phyloP scores from a whole-genome alignment of 2,113 vertebrate species.

The Rhipidura dahli region DNA sequence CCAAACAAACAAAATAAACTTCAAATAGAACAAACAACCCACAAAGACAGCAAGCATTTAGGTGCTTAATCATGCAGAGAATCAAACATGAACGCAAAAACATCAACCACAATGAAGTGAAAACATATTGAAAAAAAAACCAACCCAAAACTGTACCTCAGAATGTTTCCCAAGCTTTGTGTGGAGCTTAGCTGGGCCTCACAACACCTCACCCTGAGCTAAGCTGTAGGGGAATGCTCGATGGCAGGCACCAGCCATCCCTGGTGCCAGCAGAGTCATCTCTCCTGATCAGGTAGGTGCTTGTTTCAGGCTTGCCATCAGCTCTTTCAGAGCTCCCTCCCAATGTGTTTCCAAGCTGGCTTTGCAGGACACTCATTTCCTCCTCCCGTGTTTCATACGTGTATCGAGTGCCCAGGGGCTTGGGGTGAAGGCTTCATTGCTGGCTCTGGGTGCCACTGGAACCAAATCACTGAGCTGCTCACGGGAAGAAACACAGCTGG shows the following conservation, averaged over 20 bases:
- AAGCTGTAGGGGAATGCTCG: neutral
- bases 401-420: neutral
- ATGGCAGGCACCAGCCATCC: neutral
- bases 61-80: neutral
- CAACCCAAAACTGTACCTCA: neutral
- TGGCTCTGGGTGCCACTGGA: neutral
- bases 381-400: neutral
- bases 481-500: neutral
- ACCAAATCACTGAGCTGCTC: neutral
- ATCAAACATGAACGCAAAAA: neutral
- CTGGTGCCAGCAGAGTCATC: neutral
- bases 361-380: neutral
- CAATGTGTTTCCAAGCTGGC: neutral
- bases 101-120: neutral
- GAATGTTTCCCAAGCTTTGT: neutral
- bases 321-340: neutral
- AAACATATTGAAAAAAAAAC: neutral
- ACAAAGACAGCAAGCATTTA: neutral
- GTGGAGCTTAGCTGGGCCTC: neutral
- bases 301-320: fast-evolving
- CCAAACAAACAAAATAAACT: neutral
- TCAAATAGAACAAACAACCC: neutral
- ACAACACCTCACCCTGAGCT: neutral
- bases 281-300: fast-evolving
- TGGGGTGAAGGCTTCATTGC: neutral